Conservation (phyloP, 2,888 invertebrate species). For the Pristionchus entomophagus region DNA sequence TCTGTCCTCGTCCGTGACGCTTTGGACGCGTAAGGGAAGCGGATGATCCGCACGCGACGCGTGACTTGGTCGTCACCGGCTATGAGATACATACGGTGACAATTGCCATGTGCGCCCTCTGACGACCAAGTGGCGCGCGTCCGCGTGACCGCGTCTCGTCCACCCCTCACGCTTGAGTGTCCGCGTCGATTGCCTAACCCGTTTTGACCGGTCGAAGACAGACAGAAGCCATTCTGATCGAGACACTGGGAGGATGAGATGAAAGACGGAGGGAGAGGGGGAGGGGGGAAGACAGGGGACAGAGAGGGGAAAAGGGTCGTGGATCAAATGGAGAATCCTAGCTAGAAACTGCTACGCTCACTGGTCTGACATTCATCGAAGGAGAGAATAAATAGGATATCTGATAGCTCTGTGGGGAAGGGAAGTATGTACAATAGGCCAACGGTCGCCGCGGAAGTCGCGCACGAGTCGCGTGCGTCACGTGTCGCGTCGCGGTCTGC, state of each 20-base stretch:
- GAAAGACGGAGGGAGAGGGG: not conserved
- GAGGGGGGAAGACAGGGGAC: not conserved
- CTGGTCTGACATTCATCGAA: slow-evolving; percentile 43
- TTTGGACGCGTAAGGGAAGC: slow-evolving; percentile 23
- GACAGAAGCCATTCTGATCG: slow-evolving; percentile 32
- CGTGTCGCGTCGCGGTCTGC: not conserved
- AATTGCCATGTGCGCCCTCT: slow-evolving; percentile 41
- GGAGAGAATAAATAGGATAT: slow-evolving; percentile 34
- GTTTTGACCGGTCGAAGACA: slow-evolving; percentile 45
- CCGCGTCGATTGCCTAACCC: slow-evolving; percentile 41
- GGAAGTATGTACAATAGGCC: slow-evolving; percentile 24
- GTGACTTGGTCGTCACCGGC: slow-evolving; percentile 22
- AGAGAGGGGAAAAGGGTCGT: not conserved
- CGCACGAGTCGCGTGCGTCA: not conserved
- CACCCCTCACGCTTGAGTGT: not conserved
- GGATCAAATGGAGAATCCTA: not conserved
- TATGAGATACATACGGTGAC: not conserved
- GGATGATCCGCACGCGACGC: not conserved
- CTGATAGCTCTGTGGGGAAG: not conserved
- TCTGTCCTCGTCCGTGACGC: slow-evolving; percentile 39
- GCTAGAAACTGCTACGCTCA: slow-evolving; percentile 44
- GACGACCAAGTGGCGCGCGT: slow-evolving; percentile 2
- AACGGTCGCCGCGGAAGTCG: slow-evolving; percentile 38
- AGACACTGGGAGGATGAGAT: not conserved
- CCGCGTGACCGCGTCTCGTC: not conserved